Evolutionary conservation across 2,797 vertebrate species (phyloP).

Genomic region (Tokudaia muenninki): DNA sequence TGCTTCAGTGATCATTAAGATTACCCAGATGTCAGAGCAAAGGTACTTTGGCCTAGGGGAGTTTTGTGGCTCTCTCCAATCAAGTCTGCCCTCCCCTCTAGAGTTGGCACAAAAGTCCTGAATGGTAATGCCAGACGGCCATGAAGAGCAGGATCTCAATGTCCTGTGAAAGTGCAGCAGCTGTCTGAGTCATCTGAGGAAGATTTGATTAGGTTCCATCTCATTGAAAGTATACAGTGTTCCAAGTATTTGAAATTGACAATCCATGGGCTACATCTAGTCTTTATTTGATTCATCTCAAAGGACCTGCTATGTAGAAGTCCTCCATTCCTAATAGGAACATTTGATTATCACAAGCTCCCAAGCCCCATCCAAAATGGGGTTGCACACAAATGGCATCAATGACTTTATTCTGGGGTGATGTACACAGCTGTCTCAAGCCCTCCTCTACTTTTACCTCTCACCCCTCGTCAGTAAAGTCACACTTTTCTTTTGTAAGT

Average conservation of each 20-base stretch:
- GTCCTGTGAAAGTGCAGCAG: conserved; percentile 21
- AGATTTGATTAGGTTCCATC: conserved; percentile 57
- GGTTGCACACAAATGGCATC: not conserved
- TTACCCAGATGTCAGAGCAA: not conserved
- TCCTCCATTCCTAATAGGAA: not conserved
- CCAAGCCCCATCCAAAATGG: not conserved
- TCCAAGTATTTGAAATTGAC: conserved; percentile 58
- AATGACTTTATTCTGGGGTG: not conserved
- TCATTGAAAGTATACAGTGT: conserved; percentile 15
- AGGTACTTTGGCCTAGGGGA: not conserved
- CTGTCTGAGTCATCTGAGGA: conserved; percentile 36
- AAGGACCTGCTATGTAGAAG: not conserved
- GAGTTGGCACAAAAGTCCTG: not conserved
- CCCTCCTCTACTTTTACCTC: not conserved
- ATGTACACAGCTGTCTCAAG: not conserved
- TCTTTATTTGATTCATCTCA: conserved; percentile 8
- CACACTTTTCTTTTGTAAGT: not conserved
- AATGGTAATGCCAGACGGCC: not conserved
- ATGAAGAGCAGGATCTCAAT: not conserved
- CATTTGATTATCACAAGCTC: not conserved
- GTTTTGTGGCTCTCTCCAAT: not conserved
- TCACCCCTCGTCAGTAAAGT: not conserved
- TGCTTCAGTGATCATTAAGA: not conserved
- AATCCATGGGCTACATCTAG: not conserved
- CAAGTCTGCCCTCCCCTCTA: not conserved